A percentile compares a stretch with the other conserved stretches of the same genome.
Evolutionary conservation across 2,113 vertebrate genomes (phyloP).

Genomic region (Gobius niger): DNA sequence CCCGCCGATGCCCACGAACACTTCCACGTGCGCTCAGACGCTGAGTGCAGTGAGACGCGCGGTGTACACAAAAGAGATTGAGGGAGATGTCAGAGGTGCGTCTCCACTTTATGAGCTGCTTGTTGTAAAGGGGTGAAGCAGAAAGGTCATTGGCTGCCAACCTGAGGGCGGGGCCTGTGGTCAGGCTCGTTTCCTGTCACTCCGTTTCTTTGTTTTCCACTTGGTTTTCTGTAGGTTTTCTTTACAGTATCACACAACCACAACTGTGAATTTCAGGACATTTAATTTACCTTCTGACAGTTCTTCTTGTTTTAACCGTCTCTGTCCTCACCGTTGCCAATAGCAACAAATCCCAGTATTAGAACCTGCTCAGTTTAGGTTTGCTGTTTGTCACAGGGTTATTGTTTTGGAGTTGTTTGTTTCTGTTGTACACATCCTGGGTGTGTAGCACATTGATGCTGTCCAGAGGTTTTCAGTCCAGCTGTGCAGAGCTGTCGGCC

Average conservation of each 20-base stretch:
- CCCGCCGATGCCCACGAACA: conserved; percentile 32
- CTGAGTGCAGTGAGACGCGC: conserved; percentile 37
- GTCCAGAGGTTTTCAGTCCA: conserved; percentile 85
- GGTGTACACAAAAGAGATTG: conserved; percentile 25
- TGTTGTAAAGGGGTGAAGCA: conserved; percentile 51
- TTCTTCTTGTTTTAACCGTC: conserved; percentile 28
- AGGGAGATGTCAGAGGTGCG: conserved; percentile 31
- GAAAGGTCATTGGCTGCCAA: conserved; percentile 20
- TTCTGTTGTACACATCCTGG: conserved; percentile 49
- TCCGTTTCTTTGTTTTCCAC: conserved; percentile 61
- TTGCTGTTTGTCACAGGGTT: conserved; percentile 67
- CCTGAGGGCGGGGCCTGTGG: conserved; percentile 76
- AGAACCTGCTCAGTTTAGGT: conserved; percentile 83
- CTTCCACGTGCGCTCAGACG: conserved; percentile 43
- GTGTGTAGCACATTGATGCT: conserved; percentile 68
- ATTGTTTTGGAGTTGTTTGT: conserved; percentile 48
- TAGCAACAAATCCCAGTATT: conserved; percentile 98
- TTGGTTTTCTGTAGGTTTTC: conserved; percentile 73
- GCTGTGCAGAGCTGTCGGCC: conserved; percentile 80
- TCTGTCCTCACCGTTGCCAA: conserved; percentile 86
- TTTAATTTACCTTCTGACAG: conserved; percentile 66
- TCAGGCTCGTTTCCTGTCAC: conserved; percentile 58
- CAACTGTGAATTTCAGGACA: conserved; percentile 92
- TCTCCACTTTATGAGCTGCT: conserved; percentile 60
- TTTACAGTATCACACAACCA: conserved; percentile 72